Evolutionary conservation across 2,888 invertebrate genomes (phyloP), one percentile per base, ranked within the genome.

Genomic region (Anorthoa munda): DNA sequence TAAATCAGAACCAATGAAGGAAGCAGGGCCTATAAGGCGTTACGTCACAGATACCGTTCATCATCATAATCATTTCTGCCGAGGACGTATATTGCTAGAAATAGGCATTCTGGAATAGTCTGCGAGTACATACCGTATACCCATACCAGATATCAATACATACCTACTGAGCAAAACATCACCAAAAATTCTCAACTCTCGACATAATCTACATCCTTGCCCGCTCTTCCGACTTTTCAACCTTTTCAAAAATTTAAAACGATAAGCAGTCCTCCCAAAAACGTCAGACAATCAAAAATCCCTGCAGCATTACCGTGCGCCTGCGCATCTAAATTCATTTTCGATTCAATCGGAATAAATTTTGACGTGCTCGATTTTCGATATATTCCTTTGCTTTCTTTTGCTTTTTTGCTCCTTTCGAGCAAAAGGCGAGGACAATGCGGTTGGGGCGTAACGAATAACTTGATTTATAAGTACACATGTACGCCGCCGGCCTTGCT

Each of bases 401-500:
- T 87, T 87, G 66, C 88, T 92, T 92, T 91, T 91, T 90, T 81
- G 56, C 84, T 89, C 85, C 89, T 91, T 90, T 85, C 85, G 74
- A 88, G 89, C 90, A 87, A 90, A 91, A 91, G 88, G 89, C 92
- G 91, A 92, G 94, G 93, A 94, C 94, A 95, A 95, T 94, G 94
- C 91, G 88, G 92, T 90, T 90, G 90, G 91, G 91, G 93, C 94
- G 94, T 93, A 94, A 93, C 95, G 95, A 94, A 95, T 94, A 94
- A 93, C 92, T 93, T 94, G 94, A 93, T 95, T 94, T 94, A 94
- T 93, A 93, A 92, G 92, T 92, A 92, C 85, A 88, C 91, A 89
- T 92, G 92, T 91, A 79, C 86, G 90, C 92, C 90, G 89, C 88
- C 86, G 90, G 90, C 90, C 86, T 90, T 91, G 90, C 79, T 73